Base-by-base conservation (phyloP, 2,888 invertebrate species). In the Aphidoletes aphidimyza region DNA sequence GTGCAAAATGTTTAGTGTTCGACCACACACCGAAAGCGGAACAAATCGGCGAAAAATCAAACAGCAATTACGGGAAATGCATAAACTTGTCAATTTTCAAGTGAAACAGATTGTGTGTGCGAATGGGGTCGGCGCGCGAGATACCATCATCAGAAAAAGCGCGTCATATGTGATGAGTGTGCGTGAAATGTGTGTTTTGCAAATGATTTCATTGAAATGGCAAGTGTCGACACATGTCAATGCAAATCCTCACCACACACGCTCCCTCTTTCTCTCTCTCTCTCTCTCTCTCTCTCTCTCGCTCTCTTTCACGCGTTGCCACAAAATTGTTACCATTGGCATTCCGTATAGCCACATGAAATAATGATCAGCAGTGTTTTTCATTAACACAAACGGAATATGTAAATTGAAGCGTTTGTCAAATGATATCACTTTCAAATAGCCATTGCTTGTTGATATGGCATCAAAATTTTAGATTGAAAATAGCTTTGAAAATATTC, bases 201-300 rank as follows among this genome's bases (percentile, higher is more conserved):
- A 69, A 69, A 69, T 69, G 69, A 69, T 69, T 69, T 69, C 69
- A 69, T 69, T 69, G 34, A 69, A 69, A 69, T 69, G 69, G 69
- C 69, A 30, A 69, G 30, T 69, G 69, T 69, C 30, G 69, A 69
- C 69, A 69, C 14, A 30, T 69, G 69, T 69, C 69, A 69, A 9
- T 34, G 69, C 34, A 69, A 69, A 69, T 5, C 34, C 30, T 2
- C 14, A 69, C 69, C 30, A 69, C 69, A 69, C 34, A 69, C 69
- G 69, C 34, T 30, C 30, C 11, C 34, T 1, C 30, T 5, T 22
- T 22, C 6, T 54, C 9, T 30, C 5, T 69, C 1, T 9, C n/a
- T 6, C 30, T 14, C 30, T 30, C 54, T 1, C 30, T 30, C 30
- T 69, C 54, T 17, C 47, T 47, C 47, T 3, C 17, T 47, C 22